These are phyloP conservation scores for Parauchenoglanis ngamensis DNA, from an alignment of 2,797 vertebrate genomes.

Conservation along the genomic window DNA sequence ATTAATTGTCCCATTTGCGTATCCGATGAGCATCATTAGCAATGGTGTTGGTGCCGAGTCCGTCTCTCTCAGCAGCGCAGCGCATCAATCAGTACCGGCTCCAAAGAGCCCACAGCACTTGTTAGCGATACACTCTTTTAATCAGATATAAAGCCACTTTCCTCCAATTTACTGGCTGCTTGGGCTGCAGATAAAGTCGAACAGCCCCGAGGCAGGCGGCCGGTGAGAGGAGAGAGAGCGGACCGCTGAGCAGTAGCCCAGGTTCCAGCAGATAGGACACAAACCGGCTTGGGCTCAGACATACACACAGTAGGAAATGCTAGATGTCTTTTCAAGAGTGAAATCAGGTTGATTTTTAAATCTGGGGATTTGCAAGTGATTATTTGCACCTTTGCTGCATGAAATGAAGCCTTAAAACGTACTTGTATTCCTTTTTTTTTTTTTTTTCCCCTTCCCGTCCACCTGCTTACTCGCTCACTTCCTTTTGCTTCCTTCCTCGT, in stretches of 20 bases:
- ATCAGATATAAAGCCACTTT: slow-evolving; percentile 70
- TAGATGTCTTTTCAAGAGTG: background rate
- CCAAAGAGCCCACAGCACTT: slow-evolving; percentile 61
- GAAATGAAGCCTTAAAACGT: background rate
- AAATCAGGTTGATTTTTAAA: background rate
- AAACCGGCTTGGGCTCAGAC: slow-evolving; percentile 38
- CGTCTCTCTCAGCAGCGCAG: slow-evolving; percentile 53
- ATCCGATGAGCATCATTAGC: slow-evolving; percentile 59
- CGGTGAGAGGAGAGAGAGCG: slow-evolving; percentile 31
- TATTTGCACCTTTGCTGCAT: background rate
- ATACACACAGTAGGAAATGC: background rate
- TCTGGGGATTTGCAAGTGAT: background rate
- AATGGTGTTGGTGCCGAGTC: slow-evolving; percentile 54
- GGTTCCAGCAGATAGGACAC: slow-evolving; percentile 33
- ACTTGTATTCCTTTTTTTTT: background rate
- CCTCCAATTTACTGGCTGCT: slow-evolving; percentile 67
- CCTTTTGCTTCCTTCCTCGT: background rate
- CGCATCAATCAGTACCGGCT: slow-evolving; percentile 62
- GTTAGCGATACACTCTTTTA: slow-evolving; percentile 70
- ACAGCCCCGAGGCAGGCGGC: slow-evolving; percentile 47
- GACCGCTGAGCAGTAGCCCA: slow-evolving; percentile 49
- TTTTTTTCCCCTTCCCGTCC: background rate
- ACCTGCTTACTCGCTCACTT: background rate
- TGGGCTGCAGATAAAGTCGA: slow-evolving; percentile 62
- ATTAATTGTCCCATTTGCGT: slow-evolving; percentile 55